phyloP scores from a whole-genome alignment of 2,888 invertebrate species.

The Eupithecia subfuscata region DNA sequence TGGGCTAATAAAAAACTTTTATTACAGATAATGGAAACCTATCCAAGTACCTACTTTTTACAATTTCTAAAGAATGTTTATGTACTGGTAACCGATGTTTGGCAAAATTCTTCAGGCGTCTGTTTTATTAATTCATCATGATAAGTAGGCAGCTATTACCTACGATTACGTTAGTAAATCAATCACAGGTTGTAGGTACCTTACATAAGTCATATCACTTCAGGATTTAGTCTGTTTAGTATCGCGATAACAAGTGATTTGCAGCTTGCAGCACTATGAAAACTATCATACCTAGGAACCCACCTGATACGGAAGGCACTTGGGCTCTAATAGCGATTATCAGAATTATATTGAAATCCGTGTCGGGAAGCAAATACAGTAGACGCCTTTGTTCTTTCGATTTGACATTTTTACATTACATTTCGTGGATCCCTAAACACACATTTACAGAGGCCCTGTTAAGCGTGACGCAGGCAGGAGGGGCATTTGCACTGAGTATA shows the following conservation, averaged over 20 bases:
- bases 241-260: slow-evolving; percentile 12
- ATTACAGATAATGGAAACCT: too few species aligned
- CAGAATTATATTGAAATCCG: background rate
- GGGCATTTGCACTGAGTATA: background rate
- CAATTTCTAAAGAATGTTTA: background rate
- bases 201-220: slow-evolving; percentile 24
- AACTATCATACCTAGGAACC: background rate
- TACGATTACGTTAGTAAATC: background rate
- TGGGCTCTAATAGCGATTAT: background rate
- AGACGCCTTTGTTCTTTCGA: background rate
- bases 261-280: slow-evolving; percentile 24
- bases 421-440: background rate
- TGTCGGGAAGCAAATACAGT: background rate
- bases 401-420: background rate
- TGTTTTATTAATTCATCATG: background rate
- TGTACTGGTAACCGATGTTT: background rate
- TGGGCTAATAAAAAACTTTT: too few species aligned
- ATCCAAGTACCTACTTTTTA: too few species aligned
- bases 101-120: background rate
- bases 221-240: slow-evolving; percentile 30
- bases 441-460: background rate
- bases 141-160: background rate
- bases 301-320: background rate
- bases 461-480: background rate
- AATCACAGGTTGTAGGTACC: background rate